Conservation (phyloP, 2,113 vertebrate genomes). For the Ictidomys tridecemlineatus region DNA sequence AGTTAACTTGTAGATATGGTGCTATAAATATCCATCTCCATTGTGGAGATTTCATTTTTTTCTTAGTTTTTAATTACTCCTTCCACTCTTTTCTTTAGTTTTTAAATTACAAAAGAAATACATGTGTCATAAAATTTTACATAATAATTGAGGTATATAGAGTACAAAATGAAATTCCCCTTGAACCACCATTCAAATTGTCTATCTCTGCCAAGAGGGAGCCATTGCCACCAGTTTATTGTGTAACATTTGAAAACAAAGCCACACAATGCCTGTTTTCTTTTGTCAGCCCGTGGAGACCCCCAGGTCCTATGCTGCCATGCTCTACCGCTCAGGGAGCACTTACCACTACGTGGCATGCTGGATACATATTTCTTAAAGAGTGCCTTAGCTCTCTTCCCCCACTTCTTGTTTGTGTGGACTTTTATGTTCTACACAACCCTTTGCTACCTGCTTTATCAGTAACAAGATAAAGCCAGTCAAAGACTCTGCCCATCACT, state of each 20-base stretch:
- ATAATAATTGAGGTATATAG: neutral
- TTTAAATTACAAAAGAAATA: slow-evolving; percentile 18
- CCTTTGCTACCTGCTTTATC: neutral
- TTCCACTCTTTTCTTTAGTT: neutral
- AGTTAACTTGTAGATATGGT: neutral
- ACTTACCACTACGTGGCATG: neutral
- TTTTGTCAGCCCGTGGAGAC: neutral
- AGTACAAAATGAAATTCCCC: neutral
- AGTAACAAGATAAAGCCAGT: neutral
- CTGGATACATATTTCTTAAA: neutral
- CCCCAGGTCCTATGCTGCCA: fast-evolving
- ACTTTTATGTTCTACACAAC: neutral
- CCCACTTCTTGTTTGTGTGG: neutral
- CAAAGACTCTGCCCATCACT: neutral
- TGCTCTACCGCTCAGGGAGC: neutral
- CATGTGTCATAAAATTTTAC: neutral
- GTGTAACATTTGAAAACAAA: neutral
- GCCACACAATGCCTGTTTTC: neutral
- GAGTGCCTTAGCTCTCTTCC: neutral
- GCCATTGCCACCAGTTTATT: neutral
- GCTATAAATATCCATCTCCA: neutral
- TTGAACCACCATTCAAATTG: neutral
- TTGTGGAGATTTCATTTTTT: no score
- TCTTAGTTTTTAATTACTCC: neutral
- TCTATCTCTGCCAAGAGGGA: neutral